Evolutionary conservation across 2,113 vertebrate species (phyloP).

Genomic region (Psittacula cyanocephala): DNA sequence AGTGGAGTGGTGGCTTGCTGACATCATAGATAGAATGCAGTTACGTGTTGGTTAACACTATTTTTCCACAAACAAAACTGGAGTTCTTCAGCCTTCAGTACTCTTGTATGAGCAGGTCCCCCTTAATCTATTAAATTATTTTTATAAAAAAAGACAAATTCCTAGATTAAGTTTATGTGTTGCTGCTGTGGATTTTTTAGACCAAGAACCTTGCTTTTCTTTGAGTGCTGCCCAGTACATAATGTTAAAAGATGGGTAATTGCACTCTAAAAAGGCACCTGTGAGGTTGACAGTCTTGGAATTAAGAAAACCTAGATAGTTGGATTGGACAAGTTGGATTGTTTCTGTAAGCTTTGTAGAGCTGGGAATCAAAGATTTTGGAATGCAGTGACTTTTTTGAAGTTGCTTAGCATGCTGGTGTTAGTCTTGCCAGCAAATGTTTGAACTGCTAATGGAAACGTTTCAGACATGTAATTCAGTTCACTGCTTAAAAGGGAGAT

Average conservation of each 20-base stretch:
- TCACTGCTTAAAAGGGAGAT: background rate
- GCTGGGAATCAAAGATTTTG: background rate
- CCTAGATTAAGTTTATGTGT: background rate
- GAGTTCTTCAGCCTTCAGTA: background rate
- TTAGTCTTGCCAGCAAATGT: background rate
- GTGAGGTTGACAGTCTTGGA: background rate
- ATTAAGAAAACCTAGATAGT: background rate
- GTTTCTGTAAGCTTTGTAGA: background rate
- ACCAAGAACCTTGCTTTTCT: background rate
- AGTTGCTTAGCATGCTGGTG: background rate
- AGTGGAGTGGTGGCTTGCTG: background rate
- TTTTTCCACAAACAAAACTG: background rate
- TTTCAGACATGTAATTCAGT: background rate
- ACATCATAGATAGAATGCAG: background rate
- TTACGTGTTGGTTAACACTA: background rate
- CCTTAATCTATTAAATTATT: background rate
- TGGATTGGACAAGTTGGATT: background rate
- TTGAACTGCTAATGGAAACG: background rate
- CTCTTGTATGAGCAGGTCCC: background rate
- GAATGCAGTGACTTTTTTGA: background rate
- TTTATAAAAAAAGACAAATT: background rate
- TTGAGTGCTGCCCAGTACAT: background rate
- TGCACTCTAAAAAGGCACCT: background rate
- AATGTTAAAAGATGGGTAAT: background rate
- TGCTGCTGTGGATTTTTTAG: background rate